These are phyloP conservation scores for Megalurothrips usitatus DNA, from an alignment of 2,888 invertebrate genomes.

Conservation along the genomic window DNA sequence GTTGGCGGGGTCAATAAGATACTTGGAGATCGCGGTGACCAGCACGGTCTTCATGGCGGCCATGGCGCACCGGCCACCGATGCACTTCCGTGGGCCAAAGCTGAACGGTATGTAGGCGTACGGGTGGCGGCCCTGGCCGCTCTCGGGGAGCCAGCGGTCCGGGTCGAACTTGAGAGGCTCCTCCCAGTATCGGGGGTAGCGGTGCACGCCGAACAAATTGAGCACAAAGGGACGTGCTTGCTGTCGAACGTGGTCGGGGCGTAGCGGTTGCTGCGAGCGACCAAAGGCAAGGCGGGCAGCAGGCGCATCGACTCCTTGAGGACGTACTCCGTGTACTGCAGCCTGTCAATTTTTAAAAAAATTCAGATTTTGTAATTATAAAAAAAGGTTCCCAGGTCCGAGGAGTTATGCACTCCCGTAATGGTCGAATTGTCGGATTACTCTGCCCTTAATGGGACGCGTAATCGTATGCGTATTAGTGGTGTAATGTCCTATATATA, in stretches of 20 bases:
- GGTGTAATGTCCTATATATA: too few relatives aligned
- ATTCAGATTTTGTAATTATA: too few relatives aligned
- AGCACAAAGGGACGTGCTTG: not conserved
- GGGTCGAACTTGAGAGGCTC: slow-evolving; percentile 45
- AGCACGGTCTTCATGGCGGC: not conserved
- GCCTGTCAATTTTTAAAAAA: not conserved
- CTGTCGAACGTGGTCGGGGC: not conserved
- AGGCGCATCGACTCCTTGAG: not conserved
- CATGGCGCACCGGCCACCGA: slow-evolving; percentile 35
- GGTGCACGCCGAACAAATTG: not conserved
- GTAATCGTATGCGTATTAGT: too few relatives aligned
- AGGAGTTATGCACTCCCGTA: too few relatives aligned
- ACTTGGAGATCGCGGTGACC: not conserved
- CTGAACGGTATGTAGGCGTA: slow-evolving; percentile 47
- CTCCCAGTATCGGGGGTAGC: not conserved
- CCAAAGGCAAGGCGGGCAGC: not conserved
- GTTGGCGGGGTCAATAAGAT: not conserved
- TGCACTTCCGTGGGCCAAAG: slow-evolving; percentile 45
- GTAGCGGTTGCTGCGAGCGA: not conserved
- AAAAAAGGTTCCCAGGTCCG: too few relatives aligned
- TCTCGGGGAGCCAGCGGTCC: slow-evolving; percentile 49
- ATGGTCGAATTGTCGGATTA: too few relatives aligned
- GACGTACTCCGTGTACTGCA: not conserved
- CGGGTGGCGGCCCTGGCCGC: slow-evolving; percentile 45
- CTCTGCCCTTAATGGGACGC: too few relatives aligned